Percentiles rank a stretch among this genome's conserved stretches.
Evolutionary conservation across 2,797 vertebrate genomes (phyloP).

Genomic region (Gephyroberyx darwinii): DNA sequence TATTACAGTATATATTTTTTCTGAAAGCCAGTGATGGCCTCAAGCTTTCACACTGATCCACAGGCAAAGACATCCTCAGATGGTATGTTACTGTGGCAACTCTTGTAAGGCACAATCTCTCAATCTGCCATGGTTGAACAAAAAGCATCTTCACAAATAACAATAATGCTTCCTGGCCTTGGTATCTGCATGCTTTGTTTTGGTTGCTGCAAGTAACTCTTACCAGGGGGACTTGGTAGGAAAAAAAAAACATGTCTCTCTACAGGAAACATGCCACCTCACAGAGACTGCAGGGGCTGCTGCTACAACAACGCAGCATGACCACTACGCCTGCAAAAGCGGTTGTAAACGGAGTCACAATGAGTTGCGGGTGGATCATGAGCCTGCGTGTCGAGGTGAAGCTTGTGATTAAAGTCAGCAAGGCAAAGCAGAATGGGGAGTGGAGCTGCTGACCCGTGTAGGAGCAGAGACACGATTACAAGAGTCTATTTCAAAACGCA

Average conservation of each 20-base stretch:
- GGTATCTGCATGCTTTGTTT: constrained; percentile 5
- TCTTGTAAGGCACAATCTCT: constrained; percentile 16
- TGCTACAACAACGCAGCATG: constrained; percentile 30
- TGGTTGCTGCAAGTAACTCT: constrained; percentile 33
- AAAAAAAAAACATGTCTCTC: neutral
- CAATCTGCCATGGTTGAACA: constrained; percentile 24
- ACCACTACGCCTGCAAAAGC: constrained; percentile 15
- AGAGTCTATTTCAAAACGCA: constrained; percentile 28
- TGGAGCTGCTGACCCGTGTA: constrained; percentile 5
- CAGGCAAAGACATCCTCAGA: constrained; percentile 9
- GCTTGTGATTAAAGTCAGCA: constrained; percentile 40
- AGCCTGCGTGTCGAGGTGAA: constrained; percentile 27
- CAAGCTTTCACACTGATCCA: constrained; percentile 9
- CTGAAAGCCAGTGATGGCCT: constrained; percentile 2
- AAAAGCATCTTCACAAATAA: constrained; percentile 24
- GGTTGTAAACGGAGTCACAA: constrained; percentile 5
- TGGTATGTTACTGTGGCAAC: constrained; percentile 43
- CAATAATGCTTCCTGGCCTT: constrained; percentile 28
- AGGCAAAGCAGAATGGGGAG: constrained; percentile 12
- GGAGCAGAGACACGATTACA: neutral
- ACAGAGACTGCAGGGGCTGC: constrained; percentile 23
- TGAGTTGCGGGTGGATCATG: constrained; percentile 22
- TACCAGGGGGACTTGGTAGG: constrained; percentile 4
- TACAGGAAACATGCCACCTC: neutral
- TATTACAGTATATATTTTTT: neutral